A percentile compares a stretch with the other conserved stretches of the same genome.
Conservation (phyloP, 2,113 vertebrate species). For the Ictalurus punctatus region DNA sequence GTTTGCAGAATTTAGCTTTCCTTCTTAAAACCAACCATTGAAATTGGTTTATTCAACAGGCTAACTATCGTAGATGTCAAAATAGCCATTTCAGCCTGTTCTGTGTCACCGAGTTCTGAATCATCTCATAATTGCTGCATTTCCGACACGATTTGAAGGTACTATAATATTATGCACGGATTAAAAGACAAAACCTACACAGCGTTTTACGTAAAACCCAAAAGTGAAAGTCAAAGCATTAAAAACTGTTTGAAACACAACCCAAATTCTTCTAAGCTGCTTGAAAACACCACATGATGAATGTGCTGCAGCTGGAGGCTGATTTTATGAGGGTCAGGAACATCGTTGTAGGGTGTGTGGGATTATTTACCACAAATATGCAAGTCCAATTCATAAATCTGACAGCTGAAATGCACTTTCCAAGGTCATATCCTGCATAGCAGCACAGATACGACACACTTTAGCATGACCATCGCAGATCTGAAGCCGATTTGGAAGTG, state of each 20-base stretch:
- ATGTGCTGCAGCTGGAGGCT: not conserved
- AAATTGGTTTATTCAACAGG: not conserved
- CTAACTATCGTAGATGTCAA: not conserved
- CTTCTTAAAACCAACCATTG: not conserved
- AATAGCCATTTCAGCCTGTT: not conserved
- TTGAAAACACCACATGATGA: slow-evolving; percentile 3
- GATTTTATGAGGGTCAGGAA: not conserved
- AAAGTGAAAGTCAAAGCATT: slow-evolving; percentile 18
- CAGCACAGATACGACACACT: slow-evolving; percentile 11
- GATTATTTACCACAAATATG: not conserved
- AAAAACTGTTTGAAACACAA: slow-evolving; percentile 13
- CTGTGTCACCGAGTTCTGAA: too few species aligned
- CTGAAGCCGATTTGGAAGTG: not conserved
- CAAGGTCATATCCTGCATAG: slow-evolving; percentile 11
- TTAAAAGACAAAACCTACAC: not conserved
- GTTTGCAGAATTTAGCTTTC: not conserved
- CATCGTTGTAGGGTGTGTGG: not conserved
- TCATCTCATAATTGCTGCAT: not conserved
- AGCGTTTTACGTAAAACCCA: slow-evolving; percentile 13
- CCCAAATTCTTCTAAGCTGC: not conserved
- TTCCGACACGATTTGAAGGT: not conserved
- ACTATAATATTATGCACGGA: not conserved
- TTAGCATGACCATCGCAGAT: not conserved
- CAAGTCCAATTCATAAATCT: not conserved
- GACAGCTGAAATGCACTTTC: slow-evolving; percentile 1